Evolutionary conservation across 2,113 vertebrate species (phyloP).

Genomic region (Daubentonia madagascariensis): DNA sequence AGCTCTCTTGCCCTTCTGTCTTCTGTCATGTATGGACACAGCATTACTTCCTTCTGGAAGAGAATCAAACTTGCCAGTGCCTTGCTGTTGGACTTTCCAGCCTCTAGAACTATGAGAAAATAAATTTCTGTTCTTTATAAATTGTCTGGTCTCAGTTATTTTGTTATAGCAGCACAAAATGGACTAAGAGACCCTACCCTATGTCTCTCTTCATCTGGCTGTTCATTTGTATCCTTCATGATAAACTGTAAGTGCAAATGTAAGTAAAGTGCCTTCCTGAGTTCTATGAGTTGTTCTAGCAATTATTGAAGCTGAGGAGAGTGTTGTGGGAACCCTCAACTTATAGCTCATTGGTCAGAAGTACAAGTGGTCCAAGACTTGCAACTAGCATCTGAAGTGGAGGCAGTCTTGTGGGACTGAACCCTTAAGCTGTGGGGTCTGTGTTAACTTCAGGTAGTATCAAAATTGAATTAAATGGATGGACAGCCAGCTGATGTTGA

Average conservation of each 20-base stretch:
- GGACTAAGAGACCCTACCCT: neutral
- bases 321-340: neutral
- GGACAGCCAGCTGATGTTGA: neutral
- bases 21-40: neutral
- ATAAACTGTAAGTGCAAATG: neutral
- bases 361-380: neutral
- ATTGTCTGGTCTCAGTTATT: neutral
- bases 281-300: neutral
- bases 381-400: neutral
- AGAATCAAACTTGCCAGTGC: neutral
- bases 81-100: neutral
- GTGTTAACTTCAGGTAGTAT: neutral
- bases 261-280: neutral
- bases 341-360: neutral
- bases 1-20: neutral
- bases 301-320: neutral
- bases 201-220: neutral
- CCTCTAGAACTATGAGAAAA: neutral
- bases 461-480: neutral
- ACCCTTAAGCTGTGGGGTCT: neutral
- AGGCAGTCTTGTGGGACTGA: neutral
- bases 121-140: neutral
- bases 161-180: neutral
- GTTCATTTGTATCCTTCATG: neutral
- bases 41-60: no score